phyloP scores from a whole-genome alignment of 2,888 invertebrate genomes.

The Micropterix aruncella region DNA sequence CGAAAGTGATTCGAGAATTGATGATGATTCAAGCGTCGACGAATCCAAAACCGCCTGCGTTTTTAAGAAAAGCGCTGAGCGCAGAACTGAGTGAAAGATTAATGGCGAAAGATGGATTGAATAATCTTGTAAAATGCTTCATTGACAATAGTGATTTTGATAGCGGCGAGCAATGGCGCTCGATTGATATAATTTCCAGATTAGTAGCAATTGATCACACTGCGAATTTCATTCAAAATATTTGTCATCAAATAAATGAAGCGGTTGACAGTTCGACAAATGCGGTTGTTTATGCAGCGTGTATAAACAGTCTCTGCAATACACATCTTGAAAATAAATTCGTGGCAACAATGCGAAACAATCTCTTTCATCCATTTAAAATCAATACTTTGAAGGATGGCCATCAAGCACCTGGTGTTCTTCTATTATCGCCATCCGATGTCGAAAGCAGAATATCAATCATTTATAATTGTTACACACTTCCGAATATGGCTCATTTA shows the following conservation, averaged over 20 bases:
- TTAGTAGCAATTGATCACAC: slow-evolving; percentile 44
- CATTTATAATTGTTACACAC: slow-evolving; percentile 23
- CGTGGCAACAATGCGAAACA: slow-evolving; percentile 23
- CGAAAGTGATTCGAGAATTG: slow-evolving; percentile 51
- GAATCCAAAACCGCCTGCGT: slow-evolving; percentile 38
- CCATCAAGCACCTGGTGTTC: slow-evolving; percentile 21
- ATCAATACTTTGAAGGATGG: slow-evolving; percentile 3
- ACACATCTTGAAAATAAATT: slow-evolving; percentile 27
- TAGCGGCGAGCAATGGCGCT: slow-evolving; percentile 48
- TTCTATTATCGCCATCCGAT: slow-evolving; percentile 25
- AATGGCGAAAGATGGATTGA: slow-evolving; percentile 45
- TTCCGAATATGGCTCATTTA: slow-evolving; percentile 21
- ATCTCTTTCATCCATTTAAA: slow-evolving; percentile 18
- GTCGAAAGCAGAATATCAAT: slow-evolving; percentile 24
- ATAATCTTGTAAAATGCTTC: slow-evolving; percentile 48
- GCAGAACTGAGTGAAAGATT: slow-evolving; percentile 45
- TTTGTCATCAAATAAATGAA: slow-evolving; percentile 34
- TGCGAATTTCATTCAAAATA: slow-evolving; percentile 36
- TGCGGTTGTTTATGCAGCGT: slow-evolving; percentile 40
- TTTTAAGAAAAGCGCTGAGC: slow-evolving; percentile 47
- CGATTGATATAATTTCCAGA: slow-evolving; percentile 49
- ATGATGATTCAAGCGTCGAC: slow-evolving; percentile 44
- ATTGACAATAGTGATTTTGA: slow-evolving; percentile 41
- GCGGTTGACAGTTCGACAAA: slow-evolving; percentile 30
- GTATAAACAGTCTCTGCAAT: slow-evolving; percentile 36